Evolutionary conservation across 2,113 vertebrate species (phyloP).

Genomic region (Blennius ocellaris): DNA sequence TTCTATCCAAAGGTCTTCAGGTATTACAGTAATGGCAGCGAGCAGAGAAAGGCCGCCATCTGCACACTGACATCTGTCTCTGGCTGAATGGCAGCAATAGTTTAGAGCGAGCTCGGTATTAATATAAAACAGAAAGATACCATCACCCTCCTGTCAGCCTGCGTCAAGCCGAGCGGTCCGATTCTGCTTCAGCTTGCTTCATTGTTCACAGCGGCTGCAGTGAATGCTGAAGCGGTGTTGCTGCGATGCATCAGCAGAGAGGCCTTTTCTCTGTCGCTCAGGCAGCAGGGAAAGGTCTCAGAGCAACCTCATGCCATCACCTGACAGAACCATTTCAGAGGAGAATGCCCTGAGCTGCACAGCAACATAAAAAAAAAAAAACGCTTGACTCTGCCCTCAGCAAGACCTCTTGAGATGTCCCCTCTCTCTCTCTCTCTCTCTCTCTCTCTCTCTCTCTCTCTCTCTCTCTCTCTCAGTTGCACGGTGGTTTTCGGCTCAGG

Average conservation of each 20-base stretch:
- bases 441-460: conserved; percentile 6
- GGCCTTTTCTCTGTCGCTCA: conserved; percentile 38
- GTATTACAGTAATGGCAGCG: neutral
- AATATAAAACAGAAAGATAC: conserved; percentile 10
- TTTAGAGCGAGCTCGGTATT: conserved; percentile 13
- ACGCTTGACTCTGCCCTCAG: conserved; percentile 52
- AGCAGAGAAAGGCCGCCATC: neutral
- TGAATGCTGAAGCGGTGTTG: neutral
- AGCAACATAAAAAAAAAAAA: conserved; percentile 35
- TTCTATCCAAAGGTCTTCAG: neutral
- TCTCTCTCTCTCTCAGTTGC: neutral
- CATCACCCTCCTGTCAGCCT: conserved; percentile 33
- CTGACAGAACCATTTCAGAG: conserved; percentile 46
- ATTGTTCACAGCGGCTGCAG: conserved; percentile 24
- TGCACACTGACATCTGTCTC: conserved; percentile 25
- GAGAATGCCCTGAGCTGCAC: conserved; percentile 57
- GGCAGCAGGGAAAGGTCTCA: conserved; percentile 47
- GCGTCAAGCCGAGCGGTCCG: conserved; percentile 1
- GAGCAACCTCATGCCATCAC: conserved; percentile 55
- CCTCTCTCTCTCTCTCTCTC: conserved; percentile 4
- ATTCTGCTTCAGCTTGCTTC: conserved; percentile 29
- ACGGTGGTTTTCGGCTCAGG: conserved; percentile 39
- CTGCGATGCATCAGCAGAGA: conserved; percentile 20
- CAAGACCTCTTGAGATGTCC: conserved; percentile 56
- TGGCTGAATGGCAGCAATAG: conserved; percentile 1